Conservation (phyloP, 2,797 vertebrate genomes). For the Alauda arvensis region DNA sequence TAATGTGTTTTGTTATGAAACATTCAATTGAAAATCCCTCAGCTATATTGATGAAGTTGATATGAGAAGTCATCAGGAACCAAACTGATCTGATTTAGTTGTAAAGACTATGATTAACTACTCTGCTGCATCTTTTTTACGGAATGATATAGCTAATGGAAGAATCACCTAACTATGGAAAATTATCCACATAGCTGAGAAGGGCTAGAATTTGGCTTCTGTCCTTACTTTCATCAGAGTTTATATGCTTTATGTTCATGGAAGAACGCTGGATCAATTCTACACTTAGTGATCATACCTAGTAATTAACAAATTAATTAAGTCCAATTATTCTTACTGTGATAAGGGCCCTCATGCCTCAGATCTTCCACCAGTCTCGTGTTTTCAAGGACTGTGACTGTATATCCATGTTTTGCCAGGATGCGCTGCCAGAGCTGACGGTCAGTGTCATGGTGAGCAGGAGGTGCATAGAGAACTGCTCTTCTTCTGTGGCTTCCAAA, state of each 20-base stretch:
- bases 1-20: not conserved
- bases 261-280: not conserved
- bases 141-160: not conserved
- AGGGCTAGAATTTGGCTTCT: not conserved
- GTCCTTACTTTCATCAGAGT: not conserved
- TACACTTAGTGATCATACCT: not conserved
- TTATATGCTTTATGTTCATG: not conserved
- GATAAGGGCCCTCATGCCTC: constrained; percentile 37
- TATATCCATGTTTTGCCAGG: constrained; percentile 75
- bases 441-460: constrained; percentile 63
- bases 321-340: constrained; percentile 61
- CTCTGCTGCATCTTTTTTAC: not conserved
- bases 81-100: not conserved
- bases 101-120: not conserved
- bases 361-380: constrained; percentile 57
- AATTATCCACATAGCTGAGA: not conserved
- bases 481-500: constrained; percentile 51
- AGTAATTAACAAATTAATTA: not conserved
- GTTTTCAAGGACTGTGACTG: constrained; percentile 72
- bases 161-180: not conserved
- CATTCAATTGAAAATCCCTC: not conserved
- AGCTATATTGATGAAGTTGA: not conserved
- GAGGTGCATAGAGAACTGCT: constrained; percentile 74
- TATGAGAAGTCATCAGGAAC: not conserved
- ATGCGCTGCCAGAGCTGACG: constrained; percentile 77